Evolutionary conservation across 2,888 invertebrate genomes (phyloP), one percentile per base, ranked within the genome.

Genomic region (Platerodrilus igneus): DNA sequence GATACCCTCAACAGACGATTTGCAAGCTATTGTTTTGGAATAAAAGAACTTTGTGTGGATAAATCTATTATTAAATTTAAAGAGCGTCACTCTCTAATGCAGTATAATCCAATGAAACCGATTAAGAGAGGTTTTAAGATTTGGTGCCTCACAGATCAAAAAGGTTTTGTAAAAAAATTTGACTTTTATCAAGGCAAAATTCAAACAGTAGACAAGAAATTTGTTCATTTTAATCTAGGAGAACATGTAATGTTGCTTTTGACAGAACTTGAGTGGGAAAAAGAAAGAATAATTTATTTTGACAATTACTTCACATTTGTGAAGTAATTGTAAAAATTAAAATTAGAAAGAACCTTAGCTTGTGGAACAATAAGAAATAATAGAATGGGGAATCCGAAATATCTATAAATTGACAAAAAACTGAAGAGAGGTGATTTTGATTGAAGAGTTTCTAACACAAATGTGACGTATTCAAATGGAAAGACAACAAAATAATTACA

Each of bases 71-170:
- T 57, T 8, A 45, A 48, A 32, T 30, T 20, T 13, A 58, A 56
- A 31, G 53, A 54, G n/a, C 31, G 51, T n/a, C 36, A 39, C 30
- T 40, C 43, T 7, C 27, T 57, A 18, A 55, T 53, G 29, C 52
- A 34, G n/a, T 56, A 51, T 34, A 45, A 54, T 38, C 50, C 50
- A 5, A 49, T 45, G 34, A 59, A 57, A 27, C 54, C 57, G 6
- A 52, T 53, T 19, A 57, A 58, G 35, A 14, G 53, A n/a, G 58
- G 52, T 3, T 57, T 47, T 32, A 58, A 58, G 46, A 7, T 55
- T 17, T 60, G 55, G 55, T 38, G 30, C 13, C 10, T 30, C 8
- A 3, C 11, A 3, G 30, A 30, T 10, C 18, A 16, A 13, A 8
- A 28, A 17, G 28, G 13, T 4, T 18, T 16, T 17, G 6, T 26